phyloP scores from a whole-genome alignment of 2,797 vertebrate genomes.

The Schizopygopsis pylzovi region DNA sequence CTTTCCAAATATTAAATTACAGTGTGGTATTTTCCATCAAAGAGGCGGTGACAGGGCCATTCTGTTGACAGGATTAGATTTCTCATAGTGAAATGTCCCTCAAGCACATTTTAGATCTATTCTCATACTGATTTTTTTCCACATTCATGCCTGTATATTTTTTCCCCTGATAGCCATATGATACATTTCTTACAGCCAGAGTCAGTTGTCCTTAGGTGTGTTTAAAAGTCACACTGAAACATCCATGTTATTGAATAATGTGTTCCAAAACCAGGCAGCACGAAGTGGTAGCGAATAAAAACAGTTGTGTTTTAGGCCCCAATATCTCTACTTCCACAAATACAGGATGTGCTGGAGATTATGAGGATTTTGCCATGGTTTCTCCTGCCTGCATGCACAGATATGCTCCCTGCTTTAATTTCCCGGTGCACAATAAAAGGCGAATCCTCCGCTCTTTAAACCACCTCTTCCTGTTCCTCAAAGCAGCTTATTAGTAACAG shows the following conservation, averaged over 20 bases:
- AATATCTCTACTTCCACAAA: conserved; percentile 53
- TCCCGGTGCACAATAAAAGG: conserved; percentile 53
- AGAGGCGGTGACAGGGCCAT: conserved; percentile 62
- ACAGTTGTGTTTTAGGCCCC: conserved; percentile 29
- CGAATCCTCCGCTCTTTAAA: conserved; percentile 38
- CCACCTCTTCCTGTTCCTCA: conserved; percentile 62
- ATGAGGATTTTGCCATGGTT: conserved; percentile 52
- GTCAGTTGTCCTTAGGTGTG: background rate
- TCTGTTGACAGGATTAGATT: conserved; percentile 59
- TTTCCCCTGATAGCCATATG: conserved; percentile 7
- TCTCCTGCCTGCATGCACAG: conserved; percentile 42
- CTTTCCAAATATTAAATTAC: conserved; percentile 68
- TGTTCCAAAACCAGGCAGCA: background rate
- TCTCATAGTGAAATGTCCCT: conserved; percentile 55
- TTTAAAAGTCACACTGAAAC: background rate
- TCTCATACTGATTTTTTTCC: conserved; percentile 29
- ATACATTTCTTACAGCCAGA: background rate
- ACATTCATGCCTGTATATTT: conserved; percentile 1
- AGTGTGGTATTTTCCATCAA: conserved; percentile 66
- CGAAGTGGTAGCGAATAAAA: background rate
- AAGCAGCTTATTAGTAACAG: conserved; percentile 73
- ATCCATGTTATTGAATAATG: background rate
- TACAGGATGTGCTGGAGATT: conserved; percentile 61
- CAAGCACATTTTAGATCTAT: conserved; percentile 46
- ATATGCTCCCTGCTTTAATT: conserved; percentile 59